A percentile compares a stretch with the other conserved stretches of the same genome.
phyloP scores from a whole-genome alignment of 2,888 invertebrate species.

The Sipha maydis region DNA sequence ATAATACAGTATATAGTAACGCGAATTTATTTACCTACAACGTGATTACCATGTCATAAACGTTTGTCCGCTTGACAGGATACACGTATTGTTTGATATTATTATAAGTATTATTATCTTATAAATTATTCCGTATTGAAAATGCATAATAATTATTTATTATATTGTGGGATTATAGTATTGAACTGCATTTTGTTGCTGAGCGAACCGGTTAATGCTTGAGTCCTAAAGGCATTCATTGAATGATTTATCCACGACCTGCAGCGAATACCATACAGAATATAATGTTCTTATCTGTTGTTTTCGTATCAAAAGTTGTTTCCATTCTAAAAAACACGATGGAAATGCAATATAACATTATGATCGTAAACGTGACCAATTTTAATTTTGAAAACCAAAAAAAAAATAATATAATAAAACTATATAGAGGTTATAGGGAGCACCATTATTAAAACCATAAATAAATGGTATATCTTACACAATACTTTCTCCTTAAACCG shows the following conservation, averaged over 20 bases:
- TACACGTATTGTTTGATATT: not conserved
- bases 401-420: not conserved
- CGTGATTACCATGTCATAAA: not conserved
- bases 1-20: not conserved
- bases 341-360: not conserved
- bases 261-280: not conserved
- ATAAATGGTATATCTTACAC: not conserved
- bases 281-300: not conserved
- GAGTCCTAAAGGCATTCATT: not conserved
- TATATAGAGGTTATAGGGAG: not conserved
- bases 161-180: not conserved
- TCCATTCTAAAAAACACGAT: not conserved
- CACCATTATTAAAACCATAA: not conserved
- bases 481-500: conserved; percentile 3
- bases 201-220: not conserved
- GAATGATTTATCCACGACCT: not conserved
- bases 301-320: not conserved
- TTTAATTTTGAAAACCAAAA: not conserved
- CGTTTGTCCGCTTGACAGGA: not conserved
- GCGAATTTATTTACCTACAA: not conserved
- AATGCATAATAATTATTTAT: not conserved
- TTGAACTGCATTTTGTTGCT: not conserved
- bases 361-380: not conserved
- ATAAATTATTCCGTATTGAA: not conserved
- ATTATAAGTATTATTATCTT: not conserved